Evolutionary conservation across 2,113 vertebrate genomes (phyloP).

Genomic region (Sakesphorus luctuosus): DNA sequence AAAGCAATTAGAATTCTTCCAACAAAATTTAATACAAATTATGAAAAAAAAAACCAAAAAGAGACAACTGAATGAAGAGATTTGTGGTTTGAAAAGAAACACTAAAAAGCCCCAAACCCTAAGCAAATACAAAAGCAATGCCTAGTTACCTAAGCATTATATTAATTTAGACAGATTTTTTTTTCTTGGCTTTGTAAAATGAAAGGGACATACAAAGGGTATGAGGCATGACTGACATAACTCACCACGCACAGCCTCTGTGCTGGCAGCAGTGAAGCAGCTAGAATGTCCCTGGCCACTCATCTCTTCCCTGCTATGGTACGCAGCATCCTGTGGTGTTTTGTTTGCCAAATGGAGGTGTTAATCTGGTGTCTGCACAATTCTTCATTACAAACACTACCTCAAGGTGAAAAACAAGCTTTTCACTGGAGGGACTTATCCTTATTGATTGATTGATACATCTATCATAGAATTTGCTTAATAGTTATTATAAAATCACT

Average conservation of each 20-base stretch:
- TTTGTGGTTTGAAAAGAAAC: not conserved
- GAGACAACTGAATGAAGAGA: not conserved
- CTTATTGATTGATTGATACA: no score
- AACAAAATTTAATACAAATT: not conserved
- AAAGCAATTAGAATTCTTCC: constrained; percentile 5
- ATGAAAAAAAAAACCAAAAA: not conserved
- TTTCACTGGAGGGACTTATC: not conserved
- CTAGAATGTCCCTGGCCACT: not conserved
- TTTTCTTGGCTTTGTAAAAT: not conserved
- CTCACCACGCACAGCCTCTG: not conserved
- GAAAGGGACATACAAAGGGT: not conserved
- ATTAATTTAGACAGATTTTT: not conserved
- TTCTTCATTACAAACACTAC: constrained; percentile 58
- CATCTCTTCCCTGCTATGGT: not conserved
- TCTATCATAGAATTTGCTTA: no score
- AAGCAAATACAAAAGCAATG: not conserved
- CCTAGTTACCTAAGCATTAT: not conserved
- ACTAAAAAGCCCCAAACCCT: not conserved
- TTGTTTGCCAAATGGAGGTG: not conserved
- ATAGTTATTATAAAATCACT: no score
- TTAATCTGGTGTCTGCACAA: not conserved
- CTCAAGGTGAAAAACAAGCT: constrained; percentile 28
- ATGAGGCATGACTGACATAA: not conserved
- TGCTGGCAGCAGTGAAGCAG: not conserved
- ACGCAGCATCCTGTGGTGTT: not conserved